Conservation (phyloP, 2,888 invertebrate genomes). For the Cerastoderma edule region DNA sequence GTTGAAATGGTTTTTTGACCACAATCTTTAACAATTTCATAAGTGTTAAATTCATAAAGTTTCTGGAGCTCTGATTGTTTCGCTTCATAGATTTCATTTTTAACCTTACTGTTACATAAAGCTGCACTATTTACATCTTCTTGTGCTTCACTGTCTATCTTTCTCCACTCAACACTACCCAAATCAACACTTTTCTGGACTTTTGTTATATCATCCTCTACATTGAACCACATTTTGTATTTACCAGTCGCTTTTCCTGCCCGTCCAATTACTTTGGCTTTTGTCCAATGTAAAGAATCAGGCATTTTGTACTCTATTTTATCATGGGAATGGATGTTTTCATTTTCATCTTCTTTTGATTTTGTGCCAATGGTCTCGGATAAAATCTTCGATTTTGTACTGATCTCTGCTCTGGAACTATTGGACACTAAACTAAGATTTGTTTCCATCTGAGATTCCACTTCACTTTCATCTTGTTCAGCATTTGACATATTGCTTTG, state of each 20-base stretch:
- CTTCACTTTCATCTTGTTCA: neutral
- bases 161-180: neutral
- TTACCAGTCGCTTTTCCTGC: constrained; percentile 46
- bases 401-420: neutral
- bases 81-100: constrained; percentile 23
- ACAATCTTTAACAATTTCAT: constrained; percentile 34
- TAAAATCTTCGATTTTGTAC: neutral
- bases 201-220: constrained; percentile 22
- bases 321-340: too few relatives aligned
- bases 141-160: too few relatives aligned
- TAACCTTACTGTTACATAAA: too few relatives aligned
- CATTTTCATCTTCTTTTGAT: constrained; percentile 33
- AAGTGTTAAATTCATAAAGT: constrained; percentile 34
- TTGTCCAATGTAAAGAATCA: constrained; percentile 31
- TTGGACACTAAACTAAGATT: too few relatives aligned
- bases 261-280: constrained; percentile 36
- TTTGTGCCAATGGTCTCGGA: neutral
- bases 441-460: neutral
- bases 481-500: too few relatives aligned
- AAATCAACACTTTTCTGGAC: constrained; percentile 5
- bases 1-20: constrained; percentile 33
- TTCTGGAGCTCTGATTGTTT: constrained; percentile 41
- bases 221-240: constrained; percentile 47
- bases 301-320: constrained; percentile 37
- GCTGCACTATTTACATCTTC: too few relatives aligned